Conservation (phyloP, 1,140 invertebrate species). For the Eueides isabella region DNA sequence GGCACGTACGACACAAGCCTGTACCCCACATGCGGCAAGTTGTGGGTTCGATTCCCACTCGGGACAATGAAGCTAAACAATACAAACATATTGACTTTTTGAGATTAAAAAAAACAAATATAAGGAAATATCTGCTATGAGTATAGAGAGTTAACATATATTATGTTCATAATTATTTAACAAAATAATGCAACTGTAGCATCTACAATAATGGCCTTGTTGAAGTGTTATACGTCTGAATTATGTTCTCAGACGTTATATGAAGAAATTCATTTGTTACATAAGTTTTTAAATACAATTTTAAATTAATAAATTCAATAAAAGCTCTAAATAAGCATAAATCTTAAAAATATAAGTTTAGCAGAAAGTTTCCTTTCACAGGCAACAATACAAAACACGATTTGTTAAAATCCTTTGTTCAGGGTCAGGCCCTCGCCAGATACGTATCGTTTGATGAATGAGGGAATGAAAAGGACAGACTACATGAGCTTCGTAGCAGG, state of each 20-base stretch:
- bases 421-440: conserved; percentile 27
- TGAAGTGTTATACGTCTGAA: background rate
- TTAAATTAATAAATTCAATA: background rate
- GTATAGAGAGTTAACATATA: too few relatives aligned
- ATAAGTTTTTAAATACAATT: background rate
- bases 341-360: background rate
- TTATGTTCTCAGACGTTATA: background rate
- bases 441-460: conserved; percentile 38
- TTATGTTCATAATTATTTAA: too few relatives aligned
- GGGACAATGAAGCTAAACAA: too few relatives aligned
- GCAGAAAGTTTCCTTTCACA: background rate
- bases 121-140: too few relatives aligned
- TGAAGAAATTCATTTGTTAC: background rate
- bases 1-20: too few relatives aligned
- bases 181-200: too few relatives aligned
- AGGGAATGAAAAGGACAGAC: conserved; percentile 30
- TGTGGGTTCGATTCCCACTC: too few relatives aligned
- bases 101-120: too few relatives aligned
- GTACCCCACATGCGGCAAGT: too few relatives aligned
- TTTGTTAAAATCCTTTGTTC: conserved; percentile 29
- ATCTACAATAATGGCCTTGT: background rate
- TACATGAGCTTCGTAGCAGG: conserved; percentile 30
- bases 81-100: too few relatives aligned
- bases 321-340: background rate
- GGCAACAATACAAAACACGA: conserved; percentile 24